Conservation (phyloP, 2,113 vertebrate genomes). For the Lagopus leucura region DNA sequence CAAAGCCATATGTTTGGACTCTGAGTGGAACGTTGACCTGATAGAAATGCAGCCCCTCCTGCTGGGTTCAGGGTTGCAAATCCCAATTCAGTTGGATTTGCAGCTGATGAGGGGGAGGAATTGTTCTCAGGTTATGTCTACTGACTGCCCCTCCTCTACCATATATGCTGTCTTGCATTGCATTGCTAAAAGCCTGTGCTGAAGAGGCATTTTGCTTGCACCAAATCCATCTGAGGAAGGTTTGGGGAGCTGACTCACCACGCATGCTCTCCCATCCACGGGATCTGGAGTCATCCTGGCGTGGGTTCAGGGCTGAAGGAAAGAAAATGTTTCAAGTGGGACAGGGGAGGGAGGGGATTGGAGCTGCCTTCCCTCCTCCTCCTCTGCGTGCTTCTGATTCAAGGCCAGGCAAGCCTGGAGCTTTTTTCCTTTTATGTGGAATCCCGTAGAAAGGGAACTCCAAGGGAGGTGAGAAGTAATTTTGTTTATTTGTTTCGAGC, state of each 20-base stretch:
- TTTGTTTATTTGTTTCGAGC: background rate
- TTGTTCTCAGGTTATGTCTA: background rate
- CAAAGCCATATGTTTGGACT: background rate
- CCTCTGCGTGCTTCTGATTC: background rate
- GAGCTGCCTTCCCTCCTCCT: background rate
- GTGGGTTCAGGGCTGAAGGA: background rate
- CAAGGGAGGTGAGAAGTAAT: background rate
- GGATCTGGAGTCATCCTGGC: background rate
- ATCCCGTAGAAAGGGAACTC: background rate
- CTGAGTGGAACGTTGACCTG: too few relatives aligned
- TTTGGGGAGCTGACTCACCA: background rate
- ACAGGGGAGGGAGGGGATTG: background rate
- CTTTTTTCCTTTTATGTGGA: background rate
- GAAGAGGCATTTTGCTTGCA: background rate
- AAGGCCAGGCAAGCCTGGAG: background rate
- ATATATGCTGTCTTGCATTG: background rate
- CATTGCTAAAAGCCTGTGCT: background rate
- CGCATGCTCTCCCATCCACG: accelerated
- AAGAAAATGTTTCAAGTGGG: background rate
- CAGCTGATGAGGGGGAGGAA: background rate
- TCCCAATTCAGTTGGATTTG: background rate
- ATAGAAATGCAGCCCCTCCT: background rate
- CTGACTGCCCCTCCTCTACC: background rate
- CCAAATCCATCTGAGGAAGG: background rate
- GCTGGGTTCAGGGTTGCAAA: background rate